Conservation (phyloP, 2,113 vertebrate genomes). For the Spheniscus mendiculus region DNA sequence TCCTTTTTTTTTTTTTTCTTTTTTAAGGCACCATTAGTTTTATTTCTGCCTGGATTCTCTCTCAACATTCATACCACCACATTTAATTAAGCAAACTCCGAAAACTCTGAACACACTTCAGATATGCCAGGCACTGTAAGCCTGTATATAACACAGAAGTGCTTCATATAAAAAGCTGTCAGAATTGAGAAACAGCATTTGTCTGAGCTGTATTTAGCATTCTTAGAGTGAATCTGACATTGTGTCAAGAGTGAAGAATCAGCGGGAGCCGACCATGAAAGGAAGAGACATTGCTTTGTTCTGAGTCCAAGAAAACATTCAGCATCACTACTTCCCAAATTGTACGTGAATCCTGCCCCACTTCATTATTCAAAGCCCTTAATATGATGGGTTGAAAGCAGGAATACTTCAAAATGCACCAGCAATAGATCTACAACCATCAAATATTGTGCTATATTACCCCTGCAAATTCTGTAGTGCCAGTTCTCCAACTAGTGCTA, state of each 20-base stretch:
- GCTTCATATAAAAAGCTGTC: not conserved
- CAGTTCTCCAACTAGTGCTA: not conserved
- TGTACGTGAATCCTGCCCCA: not conserved
- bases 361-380: not conserved
- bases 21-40: not conserved
- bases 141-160: not conserved
- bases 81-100: not conserved
- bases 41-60: not conserved
- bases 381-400: not conserved
- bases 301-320: not conserved
- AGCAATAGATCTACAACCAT: not conserved
- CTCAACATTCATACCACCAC: not conserved
- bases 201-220: not conserved
- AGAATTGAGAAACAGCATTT: not conserved
- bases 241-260: not conserved
- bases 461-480: not conserved
- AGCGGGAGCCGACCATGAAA: not conserved
- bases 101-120: not conserved
- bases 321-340: not conserved
- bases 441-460: not conserved
- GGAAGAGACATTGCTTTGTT: slow-evolving; percentile 11
- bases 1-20: accelerated
- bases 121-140: not conserved
- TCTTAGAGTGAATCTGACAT: not conserved
- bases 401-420: not conserved